phyloP scores from a whole-genome alignment of 2,888 invertebrate species.

The Cinara cedri region DNA sequence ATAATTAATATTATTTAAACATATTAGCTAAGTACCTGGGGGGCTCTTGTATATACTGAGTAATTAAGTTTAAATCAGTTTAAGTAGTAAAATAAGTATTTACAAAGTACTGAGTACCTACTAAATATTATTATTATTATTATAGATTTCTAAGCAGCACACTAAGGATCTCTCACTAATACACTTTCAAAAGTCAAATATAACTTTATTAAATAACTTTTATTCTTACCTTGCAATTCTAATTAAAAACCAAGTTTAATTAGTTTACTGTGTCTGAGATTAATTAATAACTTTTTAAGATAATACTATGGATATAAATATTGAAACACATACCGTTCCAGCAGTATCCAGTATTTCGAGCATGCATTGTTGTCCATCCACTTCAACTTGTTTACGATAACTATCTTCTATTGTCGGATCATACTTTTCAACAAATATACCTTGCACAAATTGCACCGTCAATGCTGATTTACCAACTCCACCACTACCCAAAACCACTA shows the following conservation, averaged over 20 bases:
- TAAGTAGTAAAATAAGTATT: too few relatives aligned
- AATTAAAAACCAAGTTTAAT: neutral
- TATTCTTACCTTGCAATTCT: neutral
- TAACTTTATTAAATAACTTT: too few relatives aligned
- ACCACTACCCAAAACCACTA: constrained; percentile 98
- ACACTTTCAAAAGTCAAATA: too few relatives aligned
- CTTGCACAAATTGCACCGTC: constrained; percentile 97
- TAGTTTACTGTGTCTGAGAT: neutral
- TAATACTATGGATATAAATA: too few relatives aligned
- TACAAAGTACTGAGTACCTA: too few relatives aligned
- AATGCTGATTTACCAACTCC: constrained; percentile 99
- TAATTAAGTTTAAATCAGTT: too few relatives aligned
- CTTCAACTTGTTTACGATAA: constrained; percentile 98
- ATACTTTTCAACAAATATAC: constrained; percentile 99
- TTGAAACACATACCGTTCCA: constrained; percentile 78
- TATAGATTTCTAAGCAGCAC: too few relatives aligned
- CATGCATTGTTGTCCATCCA: constrained; percentile 98
- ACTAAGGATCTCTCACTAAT: too few relatives aligned
- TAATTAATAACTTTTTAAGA: neutral
- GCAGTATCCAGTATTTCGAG: constrained; percentile 99
- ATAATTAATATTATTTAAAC: too few relatives aligned
- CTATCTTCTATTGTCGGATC: constrained; percentile 99
- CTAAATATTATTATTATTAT: too few relatives aligned
- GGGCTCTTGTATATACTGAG: too few relatives aligned
- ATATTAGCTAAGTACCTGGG: too few relatives aligned